phyloP scores from a whole-genome alignment of 2,797 vertebrate species.

The Enteromius fasciolatus region DNA sequence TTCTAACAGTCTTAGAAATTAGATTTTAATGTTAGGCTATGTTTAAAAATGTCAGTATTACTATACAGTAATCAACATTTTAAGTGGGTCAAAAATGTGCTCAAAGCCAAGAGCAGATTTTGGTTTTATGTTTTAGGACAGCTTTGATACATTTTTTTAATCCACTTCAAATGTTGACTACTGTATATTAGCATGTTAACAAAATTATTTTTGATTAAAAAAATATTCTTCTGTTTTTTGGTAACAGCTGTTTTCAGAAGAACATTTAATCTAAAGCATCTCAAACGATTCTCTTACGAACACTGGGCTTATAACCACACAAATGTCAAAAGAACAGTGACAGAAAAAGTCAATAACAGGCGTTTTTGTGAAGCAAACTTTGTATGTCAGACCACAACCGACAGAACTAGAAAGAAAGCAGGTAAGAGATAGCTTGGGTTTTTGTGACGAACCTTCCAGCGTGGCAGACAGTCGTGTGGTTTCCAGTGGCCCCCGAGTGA shows the following conservation, averaged over 20 bases:
- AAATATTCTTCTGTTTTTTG: not conserved
- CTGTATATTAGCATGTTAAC: not conserved
- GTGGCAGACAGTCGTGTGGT: slow-evolving; percentile 89
- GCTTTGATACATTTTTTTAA: too few relatives aligned
- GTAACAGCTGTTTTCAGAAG: too few relatives aligned
- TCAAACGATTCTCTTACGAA: too few relatives aligned
- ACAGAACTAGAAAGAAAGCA: not conserved
- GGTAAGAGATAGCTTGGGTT: not conserved
- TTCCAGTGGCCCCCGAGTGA: slow-evolving; percentile 90
- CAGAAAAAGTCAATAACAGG: not conserved
- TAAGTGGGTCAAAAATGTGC: too few relatives aligned
- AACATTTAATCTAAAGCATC: too few relatives aligned
- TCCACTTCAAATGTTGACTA: too few relatives aligned
- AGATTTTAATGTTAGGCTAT: not conserved
- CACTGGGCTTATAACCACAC: not conserved
- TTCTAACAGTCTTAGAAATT: not conserved
- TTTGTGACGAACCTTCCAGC: slow-evolving; percentile 87
- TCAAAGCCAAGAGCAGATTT: too few relatives aligned
- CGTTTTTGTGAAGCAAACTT: not conserved
- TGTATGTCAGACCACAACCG: not conserved
- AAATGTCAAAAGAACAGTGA: not conserved
- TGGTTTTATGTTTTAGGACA: too few relatives aligned
- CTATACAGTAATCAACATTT: too few relatives aligned
- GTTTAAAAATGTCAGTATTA: not conserved
- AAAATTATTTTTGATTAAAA: not conserved